Evolutionary conservation across 2,113 vertebrate genomes (phyloP), one percentile per base, ranked within the genome.

Genomic region (Menura novaehollandiae): DNA sequence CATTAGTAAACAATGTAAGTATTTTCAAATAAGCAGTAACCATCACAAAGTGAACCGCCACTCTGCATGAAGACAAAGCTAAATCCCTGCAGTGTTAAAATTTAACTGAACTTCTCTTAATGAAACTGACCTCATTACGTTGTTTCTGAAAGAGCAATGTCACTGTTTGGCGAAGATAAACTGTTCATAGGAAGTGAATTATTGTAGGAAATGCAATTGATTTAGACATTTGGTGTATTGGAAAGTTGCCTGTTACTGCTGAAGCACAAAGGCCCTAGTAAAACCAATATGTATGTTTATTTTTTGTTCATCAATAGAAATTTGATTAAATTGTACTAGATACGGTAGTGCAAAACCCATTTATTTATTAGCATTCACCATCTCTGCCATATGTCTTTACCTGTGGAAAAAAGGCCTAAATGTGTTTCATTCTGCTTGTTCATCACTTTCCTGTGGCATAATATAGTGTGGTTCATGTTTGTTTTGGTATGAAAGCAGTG

Each of bases 391-490:
- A 39, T 76, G 7, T 58, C 77, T 91, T 82, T 44, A 67, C 69
- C 53, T 64, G 32, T 83, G 62, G 56, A 86, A 76, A 91, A 94
- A 91, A 73, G 17, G 18, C n/a, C 62, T 81, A 51, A 51, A 60
- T 67, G 24, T 93, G 52, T 97, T 97, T 94, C 49, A 84, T 95
- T 95, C 37, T 55, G 30, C 95, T 95, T 91, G 47, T 68, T 93
- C 22, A 35, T 37, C 23, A 51, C 30, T 85, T 79, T 85, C 33
- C 53, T 93, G 51, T 96, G 60, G 23, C 44, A 35, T 49, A 60
- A 17, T 49, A 20, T 46, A 83, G 94, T 92, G 13, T 26, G 35
- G 6, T 56, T 52, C 56, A 43, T 15, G 5, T 86, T 63, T 91
- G 20, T 52, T 97, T 86, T 90, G 68, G 74, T 64, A 53, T 68